These are phyloP conservation scores for Aphaenogaster floridana DNA, from an alignment of 1,140 invertebrate genomes.

Conservation along the genomic window DNA sequence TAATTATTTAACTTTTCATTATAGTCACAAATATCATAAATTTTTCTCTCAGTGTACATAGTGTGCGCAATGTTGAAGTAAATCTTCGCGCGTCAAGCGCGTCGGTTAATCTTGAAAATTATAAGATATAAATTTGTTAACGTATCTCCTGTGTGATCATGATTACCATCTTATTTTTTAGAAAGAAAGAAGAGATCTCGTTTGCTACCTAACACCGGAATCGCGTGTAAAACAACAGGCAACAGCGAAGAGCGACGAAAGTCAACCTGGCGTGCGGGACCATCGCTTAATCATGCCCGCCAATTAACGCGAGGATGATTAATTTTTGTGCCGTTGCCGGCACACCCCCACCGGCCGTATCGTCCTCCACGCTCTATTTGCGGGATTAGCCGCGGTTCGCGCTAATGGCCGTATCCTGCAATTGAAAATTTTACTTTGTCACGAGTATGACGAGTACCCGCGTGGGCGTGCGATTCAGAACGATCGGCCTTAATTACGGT, in stretches of 20 bases:
- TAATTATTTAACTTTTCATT: too few relatives aligned
- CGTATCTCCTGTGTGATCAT: neutral
- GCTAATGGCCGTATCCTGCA: constrained; percentile 73
- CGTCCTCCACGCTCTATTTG: constrained; percentile 74
- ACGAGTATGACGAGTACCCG: constrained; percentile 74
- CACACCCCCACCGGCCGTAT: constrained; percentile 65
- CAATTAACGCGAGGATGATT: constrained; percentile 77
- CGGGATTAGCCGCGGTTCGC: constrained; percentile 76
- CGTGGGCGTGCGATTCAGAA: constrained; percentile 71
- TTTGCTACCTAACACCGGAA: constrained; percentile 10
- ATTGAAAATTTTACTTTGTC: constrained; percentile 78
- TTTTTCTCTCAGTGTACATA: too few relatives aligned
- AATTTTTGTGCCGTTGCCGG: constrained; percentile 71
- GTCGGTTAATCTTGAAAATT: neutral
- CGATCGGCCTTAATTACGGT: constrained; percentile 67
- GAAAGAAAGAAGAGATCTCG: constrained; percentile 5
- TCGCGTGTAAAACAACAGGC: constrained; percentile 38
- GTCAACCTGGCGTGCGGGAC: constrained; percentile 52
- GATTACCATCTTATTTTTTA: neutral
- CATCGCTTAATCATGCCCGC: constrained; percentile 75
- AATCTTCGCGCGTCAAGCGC: neutral
- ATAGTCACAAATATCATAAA: too few relatives aligned
- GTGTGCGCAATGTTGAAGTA: neutral
- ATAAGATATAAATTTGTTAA: neutral
- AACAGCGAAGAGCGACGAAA: constrained; percentile 46